Conservation (phyloP, 2,797 vertebrate genomes). For the Pampus argenteus region DNA sequence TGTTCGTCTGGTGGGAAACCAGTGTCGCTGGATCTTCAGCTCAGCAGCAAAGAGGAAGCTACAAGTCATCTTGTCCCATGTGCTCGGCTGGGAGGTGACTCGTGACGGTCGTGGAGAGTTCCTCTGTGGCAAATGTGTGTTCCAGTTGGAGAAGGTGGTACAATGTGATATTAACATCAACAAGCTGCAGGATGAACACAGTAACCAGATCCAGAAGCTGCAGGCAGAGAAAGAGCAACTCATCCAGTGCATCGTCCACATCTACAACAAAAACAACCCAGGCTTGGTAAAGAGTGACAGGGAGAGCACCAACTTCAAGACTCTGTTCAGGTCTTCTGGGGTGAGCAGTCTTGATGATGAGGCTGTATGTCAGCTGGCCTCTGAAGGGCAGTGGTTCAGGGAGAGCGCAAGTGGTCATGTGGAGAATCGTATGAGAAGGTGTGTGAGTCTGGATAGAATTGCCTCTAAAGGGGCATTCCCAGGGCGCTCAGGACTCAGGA, state of each 20-base stretch:
- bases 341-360: constrained; percentile 61
- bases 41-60: constrained; percentile 76
- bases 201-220: constrained; percentile 72
- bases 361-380: constrained; percentile 21
- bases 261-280: constrained; percentile 82
- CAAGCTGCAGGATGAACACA: constrained; percentile 76
- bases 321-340: constrained; percentile 24
- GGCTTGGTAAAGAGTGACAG: constrained; percentile 5
- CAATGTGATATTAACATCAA: constrained; percentile 78
- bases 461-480: constrained; percentile 51
- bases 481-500: constrained; percentile 43
- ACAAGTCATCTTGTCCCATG: constrained; percentile 82
- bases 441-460: constrained; percentile 76
- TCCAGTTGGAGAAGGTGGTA: constrained; percentile 82
- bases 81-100: constrained; percentile 78
- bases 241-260: constrained; percentile 77
- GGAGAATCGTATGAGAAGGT: constrained; percentile 70
- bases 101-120: constrained; percentile 83
- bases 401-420: constrained; percentile 26
- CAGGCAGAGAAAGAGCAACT: constrained; percentile 80
- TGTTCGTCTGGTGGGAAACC: constrained; percentile 75
- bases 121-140: constrained; percentile 85
- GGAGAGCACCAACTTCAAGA: constrained; percentile 42
- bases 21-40: constrained; percentile 87
- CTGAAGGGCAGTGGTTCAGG: constrained; percentile 49